Conservation (phyloP, 2,888 invertebrate genomes). For the Dynastes maya region DNA sequence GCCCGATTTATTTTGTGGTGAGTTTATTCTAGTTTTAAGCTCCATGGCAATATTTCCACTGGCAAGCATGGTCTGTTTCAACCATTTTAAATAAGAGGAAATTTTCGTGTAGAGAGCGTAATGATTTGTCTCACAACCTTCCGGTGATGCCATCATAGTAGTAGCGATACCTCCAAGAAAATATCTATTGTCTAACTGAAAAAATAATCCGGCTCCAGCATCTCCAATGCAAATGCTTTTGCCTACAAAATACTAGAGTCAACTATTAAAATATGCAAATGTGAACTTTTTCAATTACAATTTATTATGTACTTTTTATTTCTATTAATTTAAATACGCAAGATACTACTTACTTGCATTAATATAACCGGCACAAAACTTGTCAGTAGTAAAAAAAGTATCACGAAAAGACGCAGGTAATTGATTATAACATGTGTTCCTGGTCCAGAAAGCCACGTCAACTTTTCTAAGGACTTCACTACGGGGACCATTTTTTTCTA, state of each 20-base stretch:
- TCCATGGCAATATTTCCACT: background rate
- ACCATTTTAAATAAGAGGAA: slow-evolving; percentile 12
- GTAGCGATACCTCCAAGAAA: slow-evolving; percentile 10
- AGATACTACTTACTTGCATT: slow-evolving; percentile 17
- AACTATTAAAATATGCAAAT: too few relatives aligned
- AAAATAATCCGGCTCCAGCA: slow-evolving; percentile 14
- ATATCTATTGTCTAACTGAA: background rate
- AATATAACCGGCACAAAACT: slow-evolving; percentile 26
- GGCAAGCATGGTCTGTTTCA: background rate
- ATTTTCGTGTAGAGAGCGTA: slow-evolving; percentile 21
- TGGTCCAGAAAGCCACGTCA: background rate
- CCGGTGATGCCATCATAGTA: background rate
- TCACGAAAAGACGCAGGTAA: background rate
- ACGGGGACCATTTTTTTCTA: background rate
- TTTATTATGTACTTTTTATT: too few relatives aligned
- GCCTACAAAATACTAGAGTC: background rate
- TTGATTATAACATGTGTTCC: background rate
- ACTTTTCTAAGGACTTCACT: slow-evolving; percentile 22
- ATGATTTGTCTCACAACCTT: slow-evolving; percentile 7
- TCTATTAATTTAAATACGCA: too few relatives aligned
- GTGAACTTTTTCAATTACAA: too few relatives aligned
- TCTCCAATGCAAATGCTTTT: slow-evolving; percentile 19
- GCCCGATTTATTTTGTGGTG: background rate
- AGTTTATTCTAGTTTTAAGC: background rate
- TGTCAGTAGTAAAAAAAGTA: background rate